phyloP scores from a whole-genome alignment of 2,797 vertebrate genomes.

The Bovichtus variegatus region DNA sequence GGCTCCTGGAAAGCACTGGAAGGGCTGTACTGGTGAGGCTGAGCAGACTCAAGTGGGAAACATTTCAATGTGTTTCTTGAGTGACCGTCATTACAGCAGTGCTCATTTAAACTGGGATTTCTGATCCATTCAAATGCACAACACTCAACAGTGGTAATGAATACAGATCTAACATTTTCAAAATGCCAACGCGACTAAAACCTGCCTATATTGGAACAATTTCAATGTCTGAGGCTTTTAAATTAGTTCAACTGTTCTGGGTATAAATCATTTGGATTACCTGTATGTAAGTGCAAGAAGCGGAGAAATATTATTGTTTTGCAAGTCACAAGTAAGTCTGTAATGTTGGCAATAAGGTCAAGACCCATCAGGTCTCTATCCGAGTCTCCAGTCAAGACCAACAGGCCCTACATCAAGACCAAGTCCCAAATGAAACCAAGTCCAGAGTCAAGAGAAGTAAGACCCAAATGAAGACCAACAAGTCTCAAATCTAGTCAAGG shows the following conservation, averaged over 20 bases:
- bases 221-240: not conserved
- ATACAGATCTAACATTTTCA: not conserved
- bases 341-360: not conserved
- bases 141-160: not conserved
- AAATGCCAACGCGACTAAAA: not conserved
- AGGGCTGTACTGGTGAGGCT: constrained; percentile 39
- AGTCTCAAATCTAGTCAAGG: too few relatives aligned
- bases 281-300: not conserved
- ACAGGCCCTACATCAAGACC: not conserved
- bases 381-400: not conserved
- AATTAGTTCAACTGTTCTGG: not conserved
- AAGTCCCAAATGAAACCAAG: not conserved
- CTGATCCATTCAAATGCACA: constrained; percentile 7
- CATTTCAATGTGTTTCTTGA: constrained; percentile 53
- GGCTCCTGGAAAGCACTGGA: constrained; percentile 54
- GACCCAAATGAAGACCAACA: too few relatives aligned
- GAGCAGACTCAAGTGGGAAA: constrained; percentile 39
- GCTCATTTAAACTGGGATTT: constrained; percentile 16
- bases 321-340: not conserved
- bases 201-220: not conserved
- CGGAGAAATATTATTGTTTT: not conserved
- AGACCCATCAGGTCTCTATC: not conserved
- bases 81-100: constrained; percentile 9
- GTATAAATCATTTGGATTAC: not conserved
- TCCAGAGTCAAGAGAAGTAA: not conserved